Conservation (phyloP, 1,140 invertebrate genomes). For the Drosophila albomicans region DNA sequence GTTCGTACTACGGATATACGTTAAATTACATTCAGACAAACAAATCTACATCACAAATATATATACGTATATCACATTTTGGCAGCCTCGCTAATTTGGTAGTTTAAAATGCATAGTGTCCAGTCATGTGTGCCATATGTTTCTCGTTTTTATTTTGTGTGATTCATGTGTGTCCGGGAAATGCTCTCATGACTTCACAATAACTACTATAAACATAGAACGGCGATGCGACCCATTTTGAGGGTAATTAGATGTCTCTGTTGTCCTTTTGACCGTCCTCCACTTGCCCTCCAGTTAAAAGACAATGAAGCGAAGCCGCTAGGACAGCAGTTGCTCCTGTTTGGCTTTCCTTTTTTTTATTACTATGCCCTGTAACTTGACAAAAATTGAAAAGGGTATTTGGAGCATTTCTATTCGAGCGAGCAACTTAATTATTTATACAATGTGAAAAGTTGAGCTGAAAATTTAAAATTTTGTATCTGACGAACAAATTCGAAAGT, state of each 20-base stretch:
- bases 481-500: no score
- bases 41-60: neutral
- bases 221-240: slow-evolving; percentile 30
- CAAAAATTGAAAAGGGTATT: neutral
- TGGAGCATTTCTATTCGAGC: neutral
- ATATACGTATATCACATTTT: slow-evolving; percentile 23
- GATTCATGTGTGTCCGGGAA: slow-evolving; percentile 44
- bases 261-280: slow-evolving; percentile 42
- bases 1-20: slow-evolving; percentile 16
- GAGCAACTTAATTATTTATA: no score
- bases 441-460: neutral
- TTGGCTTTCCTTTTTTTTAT: slow-evolving; percentile 1
- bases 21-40: slow-evolving; percentile 27
- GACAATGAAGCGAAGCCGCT: slow-evolving; percentile 31
- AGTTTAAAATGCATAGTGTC: slow-evolving; percentile 56
- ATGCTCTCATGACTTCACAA: slow-evolving; percentile 56
- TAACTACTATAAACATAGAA: slow-evolving; percentile 49
- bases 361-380: neutral
- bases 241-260: slow-evolving; percentile 57
- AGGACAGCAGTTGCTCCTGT: slow-evolving; percentile 14
- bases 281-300: slow-evolving; percentile 38
- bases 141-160: slow-evolving; percentile 2
- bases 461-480: no score
- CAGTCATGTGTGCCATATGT: slow-evolving; percentile 43
- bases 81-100: slow-evolving; percentile 49